A percentile compares a stretch with the other conserved stretches of the same genome.
Conservation (phyloP, 2,888 invertebrate genomes). For the Oscheius sp. region DNA sequence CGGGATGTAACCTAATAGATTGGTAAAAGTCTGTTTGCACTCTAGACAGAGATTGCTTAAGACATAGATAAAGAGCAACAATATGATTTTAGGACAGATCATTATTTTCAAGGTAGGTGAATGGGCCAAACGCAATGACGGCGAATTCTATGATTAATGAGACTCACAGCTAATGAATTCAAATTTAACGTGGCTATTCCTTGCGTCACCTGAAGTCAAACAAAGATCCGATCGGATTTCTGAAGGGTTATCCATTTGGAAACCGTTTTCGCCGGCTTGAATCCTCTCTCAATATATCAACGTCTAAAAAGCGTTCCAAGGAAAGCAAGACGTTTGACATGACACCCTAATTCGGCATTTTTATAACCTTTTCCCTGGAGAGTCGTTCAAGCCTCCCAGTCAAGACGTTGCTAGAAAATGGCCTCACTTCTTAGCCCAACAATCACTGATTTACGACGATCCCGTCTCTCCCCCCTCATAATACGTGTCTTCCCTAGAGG, state of each 20-base stretch:
- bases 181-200: not conserved
- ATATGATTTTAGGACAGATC: too few species aligned
- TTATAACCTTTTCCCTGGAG: conserved; percentile 23
- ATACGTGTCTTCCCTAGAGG: not conserved
- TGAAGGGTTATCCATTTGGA: not conserved
- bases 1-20: conserved; percentile 7
- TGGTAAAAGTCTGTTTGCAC: conserved; percentile 8
- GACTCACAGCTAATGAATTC: not conserved
- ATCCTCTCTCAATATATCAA: not conserved
- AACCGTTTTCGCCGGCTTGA: not conserved
- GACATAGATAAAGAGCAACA: not conserved
- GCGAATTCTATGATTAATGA: conserved; percentile 11
- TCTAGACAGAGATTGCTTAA: not conserved
- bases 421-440: not conserved
- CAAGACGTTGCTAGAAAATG: conserved; percentile 11
- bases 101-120: not conserved
- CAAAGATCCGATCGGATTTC: conserved; percentile 7
- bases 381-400: conserved; percentile 8
- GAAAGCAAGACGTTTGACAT: conserved; percentile 24
- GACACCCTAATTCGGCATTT: conserved; percentile 29
- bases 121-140: not conserved
- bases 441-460: conserved; percentile 24
- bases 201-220: conserved; percentile 18
- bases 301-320: not conserved
- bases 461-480: not conserved